Percentiles rank a stretch among this genome's conserved stretches.
Conservation (phyloP, 2,888 invertebrate genomes). For the Drosophila fulvimacula region DNA sequence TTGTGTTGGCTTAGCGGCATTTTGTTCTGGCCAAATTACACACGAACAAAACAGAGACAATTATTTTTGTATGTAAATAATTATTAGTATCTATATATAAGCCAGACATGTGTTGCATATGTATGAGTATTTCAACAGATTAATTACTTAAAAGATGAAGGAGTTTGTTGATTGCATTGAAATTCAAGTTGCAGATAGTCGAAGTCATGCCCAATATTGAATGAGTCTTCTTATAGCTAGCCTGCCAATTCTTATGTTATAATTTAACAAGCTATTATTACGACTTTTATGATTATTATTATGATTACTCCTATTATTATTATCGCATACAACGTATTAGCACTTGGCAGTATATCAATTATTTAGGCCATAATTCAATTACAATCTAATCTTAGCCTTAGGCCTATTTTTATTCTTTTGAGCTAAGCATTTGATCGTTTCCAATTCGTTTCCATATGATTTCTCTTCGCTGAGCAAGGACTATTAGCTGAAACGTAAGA, state of each 20-base stretch:
- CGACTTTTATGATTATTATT: constrained; percentile 22
- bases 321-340: constrained; percentile 17
- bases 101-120: constrained; percentile 20
- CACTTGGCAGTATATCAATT: constrained; percentile 19
- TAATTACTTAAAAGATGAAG: constrained; percentile 45
- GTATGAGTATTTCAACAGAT: constrained; percentile 29
- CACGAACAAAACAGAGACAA: constrained; percentile 35
- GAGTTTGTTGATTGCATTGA: constrained; percentile 38
- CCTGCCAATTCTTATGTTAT: constrained; percentile 69
- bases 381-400: constrained; percentile 25
- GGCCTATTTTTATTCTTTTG: constrained; percentile 42
- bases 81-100: constrained; percentile 27
- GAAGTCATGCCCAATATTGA: constrained; percentile 61
- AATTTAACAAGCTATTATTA: constrained; percentile 44
- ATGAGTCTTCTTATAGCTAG: constrained; percentile 74
- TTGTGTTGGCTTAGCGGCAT: constrained; percentile 56
- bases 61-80: constrained; percentile 67
- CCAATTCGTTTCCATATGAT: constrained; percentile 29
- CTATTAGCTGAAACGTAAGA: constrained; percentile 63
- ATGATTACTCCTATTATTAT: constrained; percentile 18
- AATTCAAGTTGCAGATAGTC: constrained; percentile 51
- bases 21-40: constrained; percentile 50
- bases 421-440: constrained; percentile 51
- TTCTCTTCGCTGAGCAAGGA: constrained; percentile 58
- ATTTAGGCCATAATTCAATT: constrained; percentile 53